These are phyloP conservation scores for Hippocampus comes DNA, from an alignment of 2,113 vertebrate genomes.

Conservation along the genomic window DNA sequence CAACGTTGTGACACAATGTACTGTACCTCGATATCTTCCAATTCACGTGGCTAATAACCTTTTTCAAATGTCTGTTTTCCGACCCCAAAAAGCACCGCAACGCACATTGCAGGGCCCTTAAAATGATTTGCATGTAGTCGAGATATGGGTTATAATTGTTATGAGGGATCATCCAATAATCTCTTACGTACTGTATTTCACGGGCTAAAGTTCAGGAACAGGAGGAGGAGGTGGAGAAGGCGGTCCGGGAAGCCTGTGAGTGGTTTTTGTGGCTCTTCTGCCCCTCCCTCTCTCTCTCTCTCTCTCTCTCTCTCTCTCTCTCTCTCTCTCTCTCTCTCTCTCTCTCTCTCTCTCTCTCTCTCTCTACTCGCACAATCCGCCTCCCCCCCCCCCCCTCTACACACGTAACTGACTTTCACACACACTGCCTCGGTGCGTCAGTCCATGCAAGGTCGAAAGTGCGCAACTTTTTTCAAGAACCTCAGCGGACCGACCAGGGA, in stretches of 20 bases:
- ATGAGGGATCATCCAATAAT: constrained; percentile 7
- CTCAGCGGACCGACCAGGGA: constrained; percentile 13
- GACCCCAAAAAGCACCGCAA: background rate
- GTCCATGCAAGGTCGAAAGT: constrained; percentile 9
- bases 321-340: constrained; percentile 15
- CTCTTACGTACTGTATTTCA: background rate
- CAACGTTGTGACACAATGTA: no score
- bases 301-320: constrained; percentile 36
- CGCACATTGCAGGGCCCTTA: background rate
- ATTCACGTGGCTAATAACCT: background rate
- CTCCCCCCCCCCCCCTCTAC: background rate
- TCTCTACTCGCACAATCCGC: constrained; percentile 10
- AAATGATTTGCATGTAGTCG: background rate
- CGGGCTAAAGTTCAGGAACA: constrained; percentile 8
- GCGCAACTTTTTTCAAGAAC: constrained; percentile 44
- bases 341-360: constrained; percentile 20
- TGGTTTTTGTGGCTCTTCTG: constrained; percentile 20
- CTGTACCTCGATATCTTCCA: background rate
- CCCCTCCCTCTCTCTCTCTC: constrained; percentile 45
- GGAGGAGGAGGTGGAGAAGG: constrained; percentile 27
- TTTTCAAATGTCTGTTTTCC: background rate
- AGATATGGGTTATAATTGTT: background rate
- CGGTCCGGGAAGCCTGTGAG: constrained; percentile 29
- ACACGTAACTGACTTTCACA: background rate
- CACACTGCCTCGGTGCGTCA: background rate